Evolutionary conservation across 2,113 vertebrate species (phyloP), one percentile per base, ranked within the genome.

Genomic region (Triplophysa rosa): DNA sequence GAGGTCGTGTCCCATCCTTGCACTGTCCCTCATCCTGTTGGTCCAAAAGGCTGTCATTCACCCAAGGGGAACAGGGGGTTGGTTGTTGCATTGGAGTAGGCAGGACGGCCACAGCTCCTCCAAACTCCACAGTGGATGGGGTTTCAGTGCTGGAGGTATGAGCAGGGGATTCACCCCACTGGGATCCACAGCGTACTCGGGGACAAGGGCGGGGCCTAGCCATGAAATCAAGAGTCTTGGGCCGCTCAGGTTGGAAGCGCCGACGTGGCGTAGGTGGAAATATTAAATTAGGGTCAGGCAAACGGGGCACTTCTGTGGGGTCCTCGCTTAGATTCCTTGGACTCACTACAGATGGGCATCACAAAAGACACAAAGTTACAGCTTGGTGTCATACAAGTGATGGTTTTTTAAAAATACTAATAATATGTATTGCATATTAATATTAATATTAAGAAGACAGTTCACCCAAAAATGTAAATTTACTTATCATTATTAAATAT

Each of bases 101-200:
- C 42, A 92, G 93, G 86, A 95, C 95, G 9, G 92, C 92, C 78
- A 92, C 93, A 88, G 94, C 95, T 61, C 93, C 92, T 54, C 95
- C 93, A 81, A 95, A 95, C 92, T 98, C 97, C 79, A 95, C 89
- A 42, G 97, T 97, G 84, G 96, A 95, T 37, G 97, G 96, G 2
- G 97, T 98, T 85, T 96, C 97, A 45, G 96, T 96, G 91, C 96
- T 96, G 85, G 96, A 96, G 77, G 95, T 96, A 89, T 96, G 95
- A 72, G 92, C 93, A 26, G 92, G 91, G 3, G 94, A 95, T 84
- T 95, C 95, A 4, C 94, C 92, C 95, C 94, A 95, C 87, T 94
- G 95, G 3, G 93, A 93, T 56, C 97, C 96, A 19, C 94, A 89
- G 61, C 95, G 94, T 0, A 94, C 91, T 76, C 95, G 92, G 2